Evolutionary conservation across 2,888 invertebrate genomes (phyloP).

Genomic region (Agonopterix subpropinquella): DNA sequence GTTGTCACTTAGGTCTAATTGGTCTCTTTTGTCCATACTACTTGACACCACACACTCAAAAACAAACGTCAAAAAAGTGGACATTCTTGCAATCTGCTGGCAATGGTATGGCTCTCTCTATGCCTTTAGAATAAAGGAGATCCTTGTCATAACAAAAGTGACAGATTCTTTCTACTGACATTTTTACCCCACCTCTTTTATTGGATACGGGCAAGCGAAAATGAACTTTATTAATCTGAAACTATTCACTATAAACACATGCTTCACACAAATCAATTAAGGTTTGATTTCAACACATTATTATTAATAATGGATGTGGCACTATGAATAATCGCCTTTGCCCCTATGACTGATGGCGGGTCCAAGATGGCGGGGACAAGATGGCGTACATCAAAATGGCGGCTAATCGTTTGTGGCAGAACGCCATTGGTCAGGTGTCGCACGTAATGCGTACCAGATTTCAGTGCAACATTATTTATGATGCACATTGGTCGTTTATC

Average conservation of each 20-base stretch:
- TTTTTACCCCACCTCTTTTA: neutral
- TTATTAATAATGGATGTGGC: neutral
- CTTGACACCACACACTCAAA: too few species aligned
- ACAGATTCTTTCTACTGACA: neutral
- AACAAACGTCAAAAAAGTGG: too few species aligned
- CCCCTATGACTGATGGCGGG: neutral
- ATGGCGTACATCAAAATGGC: neutral
- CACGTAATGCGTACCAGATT: neutral
- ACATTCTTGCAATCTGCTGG: too few species aligned
- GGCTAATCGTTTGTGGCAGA: neutral
- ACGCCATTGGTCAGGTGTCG: neutral
- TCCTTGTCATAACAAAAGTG: neutral
- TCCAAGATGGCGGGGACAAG: neutral
- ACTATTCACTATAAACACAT: neutral
- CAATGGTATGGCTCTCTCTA: too few species aligned
- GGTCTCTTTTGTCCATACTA: too few species aligned
- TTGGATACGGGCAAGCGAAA: neutral
- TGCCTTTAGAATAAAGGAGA: too few species aligned
- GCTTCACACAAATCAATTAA: neutral
- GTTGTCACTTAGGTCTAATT: too few species aligned
- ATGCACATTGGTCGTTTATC: neutral
- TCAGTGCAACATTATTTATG: neutral
- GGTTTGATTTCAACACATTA: neutral
- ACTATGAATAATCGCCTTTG: neutral
- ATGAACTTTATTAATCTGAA: neutral